phyloP scores from a whole-genome alignment of 2,113 vertebrate species.

The Montifringilla adamsi region DNA sequence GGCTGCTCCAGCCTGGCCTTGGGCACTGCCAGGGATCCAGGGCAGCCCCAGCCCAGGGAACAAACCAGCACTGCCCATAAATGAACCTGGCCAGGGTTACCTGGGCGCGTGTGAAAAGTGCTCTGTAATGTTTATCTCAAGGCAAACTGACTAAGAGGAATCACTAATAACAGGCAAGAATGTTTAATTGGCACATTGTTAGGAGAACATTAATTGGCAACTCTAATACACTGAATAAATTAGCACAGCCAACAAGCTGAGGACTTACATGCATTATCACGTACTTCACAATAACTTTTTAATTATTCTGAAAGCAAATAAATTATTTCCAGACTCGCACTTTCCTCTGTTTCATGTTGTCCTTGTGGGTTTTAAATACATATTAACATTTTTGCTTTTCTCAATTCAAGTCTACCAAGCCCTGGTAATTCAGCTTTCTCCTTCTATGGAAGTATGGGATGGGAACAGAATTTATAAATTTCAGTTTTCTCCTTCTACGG shows the following conservation, averaged over 20 bases:
- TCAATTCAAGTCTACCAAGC: neutral
- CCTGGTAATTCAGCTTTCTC: neutral
- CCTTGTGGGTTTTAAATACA: neutral
- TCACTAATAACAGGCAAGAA: neutral
- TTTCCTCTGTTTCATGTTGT: neutral
- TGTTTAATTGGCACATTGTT: neutral
- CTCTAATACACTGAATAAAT: conserved; percentile 9
- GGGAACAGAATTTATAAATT: too few species aligned
- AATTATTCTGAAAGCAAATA: conserved; percentile 31
- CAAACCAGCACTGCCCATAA: accelerated
- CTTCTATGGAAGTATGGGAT: too few species aligned
- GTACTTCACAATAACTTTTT: neutral
- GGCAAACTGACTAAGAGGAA: neutral
- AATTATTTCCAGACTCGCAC: neutral
- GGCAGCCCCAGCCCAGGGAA: too few species aligned
- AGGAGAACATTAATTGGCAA: neutral
- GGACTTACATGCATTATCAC: neutral
- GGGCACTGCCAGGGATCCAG: neutral
- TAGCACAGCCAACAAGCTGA: neutral
- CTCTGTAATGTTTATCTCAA: neutral
- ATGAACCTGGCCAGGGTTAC: accelerated
- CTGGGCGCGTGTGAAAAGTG: accelerated
- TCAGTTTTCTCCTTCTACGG: neutral
- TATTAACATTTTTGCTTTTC: neutral
- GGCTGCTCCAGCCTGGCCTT: neutral